A percentile compares a stretch with the other conserved stretches of the same genome.
Evolutionary conservation across 30 jellyfish, hydroid and myxozoan genomes (phyloP).

Genomic region (Hydractinia echinata): DNA sequence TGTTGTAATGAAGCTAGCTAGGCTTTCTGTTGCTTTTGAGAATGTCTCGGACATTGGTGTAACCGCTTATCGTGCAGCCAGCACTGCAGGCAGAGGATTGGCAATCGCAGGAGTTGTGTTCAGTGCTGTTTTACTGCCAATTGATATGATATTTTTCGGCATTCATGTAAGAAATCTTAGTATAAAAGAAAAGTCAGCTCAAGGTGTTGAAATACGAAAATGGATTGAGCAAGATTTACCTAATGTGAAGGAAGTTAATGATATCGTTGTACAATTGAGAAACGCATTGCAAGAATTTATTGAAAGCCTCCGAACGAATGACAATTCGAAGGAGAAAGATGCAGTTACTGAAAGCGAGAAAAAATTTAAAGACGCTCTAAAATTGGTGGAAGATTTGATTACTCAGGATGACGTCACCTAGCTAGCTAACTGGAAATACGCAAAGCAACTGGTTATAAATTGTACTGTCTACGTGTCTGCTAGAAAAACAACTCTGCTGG

Average conservation of each 20-base stretch:
- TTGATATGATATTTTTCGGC: constrained; percentile 21
- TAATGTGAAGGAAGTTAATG: background rate
- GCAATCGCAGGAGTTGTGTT: constrained; percentile 14
- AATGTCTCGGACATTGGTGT: background rate
- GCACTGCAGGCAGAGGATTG: constrained; percentile 5
- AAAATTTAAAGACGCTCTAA: too few relatives aligned
- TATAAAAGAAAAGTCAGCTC: background rate
- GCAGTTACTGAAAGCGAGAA: too few relatives aligned
- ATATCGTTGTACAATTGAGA: background rate
- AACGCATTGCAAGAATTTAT: background rate
- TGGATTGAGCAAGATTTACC: constrained; percentile 15
- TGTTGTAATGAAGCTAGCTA: background rate
- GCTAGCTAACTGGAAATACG: too few relatives aligned
- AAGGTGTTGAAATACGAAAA: background rate
- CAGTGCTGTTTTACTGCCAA: background rate
- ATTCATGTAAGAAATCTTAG: background rate
- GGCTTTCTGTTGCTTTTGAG: background rate
- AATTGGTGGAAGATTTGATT: too few relatives aligned
- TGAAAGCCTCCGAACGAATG: too few relatives aligned
- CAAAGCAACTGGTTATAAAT: too few relatives aligned
- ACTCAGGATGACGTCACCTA: too few relatives aligned
- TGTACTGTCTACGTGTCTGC: too few relatives aligned
- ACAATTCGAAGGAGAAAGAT: too few relatives aligned
- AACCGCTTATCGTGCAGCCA: constrained; percentile 8
- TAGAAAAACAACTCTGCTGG: too few relatives aligned